A percentile compares a stretch with the other conserved stretches of the same genome.
These are phyloP conservation scores for Octodon degus DNA, from an alignment of 2,113 vertebrate genomes.

Conservation along the genomic window DNA sequence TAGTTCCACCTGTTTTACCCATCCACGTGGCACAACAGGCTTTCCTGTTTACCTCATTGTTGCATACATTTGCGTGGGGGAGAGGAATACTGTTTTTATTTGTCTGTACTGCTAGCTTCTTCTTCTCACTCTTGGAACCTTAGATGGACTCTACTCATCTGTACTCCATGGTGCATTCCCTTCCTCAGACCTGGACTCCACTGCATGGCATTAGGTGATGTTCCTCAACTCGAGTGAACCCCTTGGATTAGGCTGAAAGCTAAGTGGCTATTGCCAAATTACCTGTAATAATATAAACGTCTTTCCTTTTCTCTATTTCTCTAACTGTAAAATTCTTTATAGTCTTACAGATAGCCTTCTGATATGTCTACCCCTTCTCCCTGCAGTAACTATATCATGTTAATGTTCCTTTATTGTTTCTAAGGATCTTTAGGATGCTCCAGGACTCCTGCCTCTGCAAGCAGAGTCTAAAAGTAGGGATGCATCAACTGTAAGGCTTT, in stretches of 20 bases:
- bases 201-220: not conserved
- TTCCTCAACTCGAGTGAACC: rapidly evolving
- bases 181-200: no score
- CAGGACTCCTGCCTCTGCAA: not conserved
- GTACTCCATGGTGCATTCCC: not conserved
- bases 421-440: not conserved
- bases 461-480: no score
- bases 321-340: no score
- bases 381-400: not conserved
- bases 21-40: not conserved
- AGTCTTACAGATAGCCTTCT: not conserved
- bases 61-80: no score
- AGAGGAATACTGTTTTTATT: not conserved
- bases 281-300: no score
- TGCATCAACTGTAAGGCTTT: not conserved
- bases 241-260: not conserved
- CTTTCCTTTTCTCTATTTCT: no score
- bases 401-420: not conserved
- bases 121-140: not conserved
- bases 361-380: not conserved
- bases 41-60: rapidly evolving
- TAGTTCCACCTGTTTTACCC: not conserved
- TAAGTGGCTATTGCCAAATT: not conserved
- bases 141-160: rapidly evolving
- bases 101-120: not conserved